Evolutionary conservation across 2,888 invertebrate species (phyloP).

Genomic region (Nemotelus pantherinus): DNA sequence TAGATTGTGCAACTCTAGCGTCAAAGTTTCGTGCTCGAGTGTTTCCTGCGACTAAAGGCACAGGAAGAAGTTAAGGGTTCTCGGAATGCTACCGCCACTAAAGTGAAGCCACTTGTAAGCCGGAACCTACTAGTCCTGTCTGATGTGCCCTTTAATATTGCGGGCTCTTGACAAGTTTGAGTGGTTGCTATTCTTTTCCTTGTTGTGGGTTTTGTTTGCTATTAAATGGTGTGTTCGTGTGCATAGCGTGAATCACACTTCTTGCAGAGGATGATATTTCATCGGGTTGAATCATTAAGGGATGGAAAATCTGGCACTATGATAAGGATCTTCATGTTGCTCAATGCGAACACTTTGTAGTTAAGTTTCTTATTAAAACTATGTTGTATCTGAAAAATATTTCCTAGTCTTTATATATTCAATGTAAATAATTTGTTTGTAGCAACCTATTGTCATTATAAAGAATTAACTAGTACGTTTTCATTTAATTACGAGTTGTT

Average conservation of each 20-base stretch:
- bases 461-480: too few relatives aligned
- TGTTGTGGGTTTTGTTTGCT: slow-evolving; percentile 13
- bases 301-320: too few relatives aligned
- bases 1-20: not conserved
- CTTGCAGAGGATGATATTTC: not conserved
- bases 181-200: not conserved
- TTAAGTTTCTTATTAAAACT: too few relatives aligned
- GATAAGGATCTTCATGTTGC: too few relatives aligned
- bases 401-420: too few relatives aligned
- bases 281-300: too few relatives aligned
- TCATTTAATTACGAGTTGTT: too few relatives aligned
- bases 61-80: not conserved
- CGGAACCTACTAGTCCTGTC: slow-evolving; percentile 20
- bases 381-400: too few relatives aligned
- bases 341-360: too few relatives aligned
- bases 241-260: slow-evolving; percentile 19
- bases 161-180: slow-evolving; percentile 40
- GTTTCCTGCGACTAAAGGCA: not conserved
- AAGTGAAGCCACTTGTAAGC: slow-evolving; percentile 14
- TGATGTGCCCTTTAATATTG: slow-evolving; percentile 45
- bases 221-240: slow-evolving; percentile 14
- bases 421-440: too few relatives aligned
- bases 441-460: too few relatives aligned
- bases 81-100: not conserved
- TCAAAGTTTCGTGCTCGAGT: not conserved